Evolutionary conservation across 2,888 invertebrate genomes (phyloP), one percentile per base, ranked within the genome.

Genomic region (Desoria tigrina): DNA sequence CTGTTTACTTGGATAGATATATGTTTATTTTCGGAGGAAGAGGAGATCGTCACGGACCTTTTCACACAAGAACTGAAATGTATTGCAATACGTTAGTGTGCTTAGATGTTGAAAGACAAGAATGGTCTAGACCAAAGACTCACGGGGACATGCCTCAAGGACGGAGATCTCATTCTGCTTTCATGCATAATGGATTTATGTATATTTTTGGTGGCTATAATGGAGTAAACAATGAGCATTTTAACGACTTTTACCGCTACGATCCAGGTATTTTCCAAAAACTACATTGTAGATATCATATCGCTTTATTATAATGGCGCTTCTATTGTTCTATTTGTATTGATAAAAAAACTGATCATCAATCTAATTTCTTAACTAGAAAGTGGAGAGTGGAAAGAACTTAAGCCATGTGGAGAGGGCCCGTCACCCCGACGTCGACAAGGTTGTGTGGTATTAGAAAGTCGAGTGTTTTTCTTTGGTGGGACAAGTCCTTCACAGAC

Each of bases 11-110:
- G 53, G 84, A 87, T 75, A 84, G 85, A 74, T 75, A 74, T 39
- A 94, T 95, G 90, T 94, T 90, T 78, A 84, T 95, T 57, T 95
- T 91, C 82, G 95, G 95, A 9, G 95, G 95, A 0, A 83, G 94
- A 58, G 90, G 92, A 63, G 91, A 92, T 77, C 81, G 84, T 56
- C 85, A 86, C 69, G 86, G 85, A 26, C 84, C 86, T 6, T 83
- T 84, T 77, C 84, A 86, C 73, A 84, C 86, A 32, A 81, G 86
- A 66, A 86, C 87, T 72, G 91, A 93, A 80, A 83, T 87, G 68
- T 94, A 94, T 79, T 90, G 89, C 76, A 87, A 89, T 65, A 61
- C 60, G 14, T 58, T 77, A 56, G 77, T 86, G 79, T 89, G 87
- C 79, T 83, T 92, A 70, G 89, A 95, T 81, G 86, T 90, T 66